These are phyloP conservation scores for Desmodus rotundus DNA, from an alignment of 2,113 vertebrate species.

Conservation along the genomic window DNA sequence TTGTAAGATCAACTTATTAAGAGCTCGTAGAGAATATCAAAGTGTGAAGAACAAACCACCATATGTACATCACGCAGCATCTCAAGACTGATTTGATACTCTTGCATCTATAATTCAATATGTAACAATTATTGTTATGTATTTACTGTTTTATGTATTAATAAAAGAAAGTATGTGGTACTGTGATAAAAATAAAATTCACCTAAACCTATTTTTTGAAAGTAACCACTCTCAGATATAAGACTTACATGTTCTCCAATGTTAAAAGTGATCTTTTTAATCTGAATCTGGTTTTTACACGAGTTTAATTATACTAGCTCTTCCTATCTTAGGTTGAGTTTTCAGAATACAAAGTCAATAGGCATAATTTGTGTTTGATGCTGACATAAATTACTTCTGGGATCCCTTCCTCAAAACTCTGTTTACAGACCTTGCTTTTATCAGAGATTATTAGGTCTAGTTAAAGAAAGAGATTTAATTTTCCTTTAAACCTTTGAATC, in stretches of 20 bases:
- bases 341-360: not conserved
- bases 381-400: constrained; percentile 22
- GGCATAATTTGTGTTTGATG: not conserved
- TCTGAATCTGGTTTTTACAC: not conserved
- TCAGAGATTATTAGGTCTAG: constrained; percentile 34
- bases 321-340: not conserved
- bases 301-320: not conserved
- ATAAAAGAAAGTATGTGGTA: not conserved
- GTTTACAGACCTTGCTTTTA: not conserved
- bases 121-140: not conserved
- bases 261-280: not conserved
- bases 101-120: not conserved
- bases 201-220: not conserved
- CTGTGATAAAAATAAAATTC: not conserved
- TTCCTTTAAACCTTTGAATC: constrained; percentile 25
- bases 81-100: not conserved
- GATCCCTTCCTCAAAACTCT: not conserved
- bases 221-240: not conserved
- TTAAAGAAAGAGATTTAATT: constrained; percentile 37
- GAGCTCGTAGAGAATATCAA: not conserved
- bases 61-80: not conserved
- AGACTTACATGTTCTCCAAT: not conserved
- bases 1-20: not conserved
- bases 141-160: not conserved
- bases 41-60: not conserved